Evolutionary conservation across 2,888 invertebrate species (phyloP).

Genomic region (Epistrophella euchroma): DNA sequence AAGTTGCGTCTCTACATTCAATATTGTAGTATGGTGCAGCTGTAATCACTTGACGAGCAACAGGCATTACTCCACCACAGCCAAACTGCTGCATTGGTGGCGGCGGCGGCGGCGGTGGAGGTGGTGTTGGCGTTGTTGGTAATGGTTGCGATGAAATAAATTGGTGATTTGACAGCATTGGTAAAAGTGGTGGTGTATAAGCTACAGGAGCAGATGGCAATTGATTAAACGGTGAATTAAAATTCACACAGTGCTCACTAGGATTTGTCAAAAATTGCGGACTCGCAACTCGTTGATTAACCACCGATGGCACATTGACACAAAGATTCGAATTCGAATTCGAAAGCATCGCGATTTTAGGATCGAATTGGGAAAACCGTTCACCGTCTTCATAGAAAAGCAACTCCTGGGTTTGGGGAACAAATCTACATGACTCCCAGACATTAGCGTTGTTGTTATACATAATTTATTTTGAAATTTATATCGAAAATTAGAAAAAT

Average conservation of each 20-base stretch:
- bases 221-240: constrained; percentile 63
- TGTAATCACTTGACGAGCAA: constrained; percentile 56
- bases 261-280: constrained; percentile 48
- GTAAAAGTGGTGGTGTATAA: constrained; percentile 51
- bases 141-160: constrained; percentile 19
- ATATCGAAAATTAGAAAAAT: background rate
- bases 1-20: constrained; percentile 48
- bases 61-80: constrained; percentile 45
- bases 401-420: constrained; percentile 44
- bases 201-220: constrained; percentile 68
- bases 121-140: background rate
- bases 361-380: constrained; percentile 42
- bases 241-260: constrained; percentile 75
- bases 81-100: constrained; percentile 46
- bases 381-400: constrained; percentile 60
- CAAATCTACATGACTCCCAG: constrained; percentile 57
- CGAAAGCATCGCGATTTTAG: constrained; percentile 44
- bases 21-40: constrained; percentile 61
- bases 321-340: constrained; percentile 33
- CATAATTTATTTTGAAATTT: constrained; percentile 28
- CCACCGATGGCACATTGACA: constrained; percentile 13
- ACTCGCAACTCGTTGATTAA: constrained; percentile 29
- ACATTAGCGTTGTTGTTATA: constrained; percentile 43
- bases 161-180: constrained; percentile 38
- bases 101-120: background rate